Conservation (phyloP, 2,888 invertebrate genomes). For the Lithophane semibrunnea region DNA sequence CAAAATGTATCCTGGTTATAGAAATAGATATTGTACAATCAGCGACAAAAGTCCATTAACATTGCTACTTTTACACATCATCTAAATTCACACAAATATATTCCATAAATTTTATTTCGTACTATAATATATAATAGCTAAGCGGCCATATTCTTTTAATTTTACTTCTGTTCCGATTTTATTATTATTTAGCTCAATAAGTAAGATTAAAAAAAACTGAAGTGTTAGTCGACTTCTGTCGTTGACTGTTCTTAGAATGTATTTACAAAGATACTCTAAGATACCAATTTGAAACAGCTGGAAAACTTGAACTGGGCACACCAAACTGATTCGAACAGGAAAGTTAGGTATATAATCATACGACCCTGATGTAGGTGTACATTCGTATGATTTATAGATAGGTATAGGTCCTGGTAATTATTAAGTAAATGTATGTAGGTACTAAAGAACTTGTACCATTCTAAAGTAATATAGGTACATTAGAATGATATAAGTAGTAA, state of each 20-base stretch:
- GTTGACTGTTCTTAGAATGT: conserved; percentile 12
- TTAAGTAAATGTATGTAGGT: conserved; percentile 39
- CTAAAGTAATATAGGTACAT: conserved; percentile 20
- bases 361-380: conserved; percentile 13
- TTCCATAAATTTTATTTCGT: not conserved
- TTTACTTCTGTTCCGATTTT: not conserved
- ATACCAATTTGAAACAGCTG: conserved; percentile 26
- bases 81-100: not conserved
- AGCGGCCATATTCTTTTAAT: not conserved
- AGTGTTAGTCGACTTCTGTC: conserved; percentile 4
- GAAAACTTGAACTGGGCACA: conserved; percentile 21
- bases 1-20: conserved; percentile 30
- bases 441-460: conserved; percentile 26
- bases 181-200: not conserved
- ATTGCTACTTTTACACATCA: not conserved
- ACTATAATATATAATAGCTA: not conserved
- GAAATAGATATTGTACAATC: conserved; percentile 20
- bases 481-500: conserved; percentile 33
- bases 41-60: not conserved
- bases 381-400: conserved; percentile 26
- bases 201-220: not conserved
- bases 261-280: conserved; percentile 2
- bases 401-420: conserved; percentile 29
- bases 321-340: conserved; percentile 17
- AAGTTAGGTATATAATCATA: conserved; percentile 14